Percentiles rank a stretch among this genome's conserved stretches.
Conservation (phyloP, 1,140 invertebrate genomes). For the Oedothorax gibbosus region DNA sequence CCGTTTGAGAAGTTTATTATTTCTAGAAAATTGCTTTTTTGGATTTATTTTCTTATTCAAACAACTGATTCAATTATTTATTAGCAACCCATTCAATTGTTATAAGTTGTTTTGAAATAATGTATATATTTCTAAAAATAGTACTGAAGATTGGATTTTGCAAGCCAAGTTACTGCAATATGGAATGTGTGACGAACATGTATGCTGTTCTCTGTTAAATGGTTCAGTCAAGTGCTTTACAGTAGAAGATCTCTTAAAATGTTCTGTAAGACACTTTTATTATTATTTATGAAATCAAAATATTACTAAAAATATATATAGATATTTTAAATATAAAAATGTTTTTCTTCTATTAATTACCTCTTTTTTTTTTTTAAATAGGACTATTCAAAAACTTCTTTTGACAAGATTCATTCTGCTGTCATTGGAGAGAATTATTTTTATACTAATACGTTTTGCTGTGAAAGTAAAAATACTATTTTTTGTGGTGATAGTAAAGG, state of each 20-base stretch:
- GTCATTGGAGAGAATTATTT: neutral
- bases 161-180: neutral
- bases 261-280: neutral
- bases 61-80: too few relatives aligned
- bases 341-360: neutral
- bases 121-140: slow-evolving; percentile 1
- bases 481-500: slow-evolving; percentile 42
- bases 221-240: slow-evolving; percentile 3
- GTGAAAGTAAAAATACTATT: neutral
- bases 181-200: neutral
- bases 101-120: neutral
- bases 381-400: neutral
- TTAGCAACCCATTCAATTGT: too few relatives aligned
- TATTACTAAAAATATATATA: neutral
- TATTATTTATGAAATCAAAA: neutral
- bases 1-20: too few relatives aligned
- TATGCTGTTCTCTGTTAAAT: slow-evolving; percentile 22
- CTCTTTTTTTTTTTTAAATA: neutral
- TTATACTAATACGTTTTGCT: slow-evolving; percentile 31
- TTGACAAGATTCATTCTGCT: neutral
- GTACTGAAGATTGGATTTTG: slow-evolving; percentile 39
- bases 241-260: neutral
- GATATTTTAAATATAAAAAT: neutral
- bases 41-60: too few relatives aligned
- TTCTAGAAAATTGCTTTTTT: too few relatives aligned